Evolutionary conservation across 2,888 invertebrate species (phyloP), one percentile per base, ranked within the genome.

Genomic region (Buathra laborator): DNA sequence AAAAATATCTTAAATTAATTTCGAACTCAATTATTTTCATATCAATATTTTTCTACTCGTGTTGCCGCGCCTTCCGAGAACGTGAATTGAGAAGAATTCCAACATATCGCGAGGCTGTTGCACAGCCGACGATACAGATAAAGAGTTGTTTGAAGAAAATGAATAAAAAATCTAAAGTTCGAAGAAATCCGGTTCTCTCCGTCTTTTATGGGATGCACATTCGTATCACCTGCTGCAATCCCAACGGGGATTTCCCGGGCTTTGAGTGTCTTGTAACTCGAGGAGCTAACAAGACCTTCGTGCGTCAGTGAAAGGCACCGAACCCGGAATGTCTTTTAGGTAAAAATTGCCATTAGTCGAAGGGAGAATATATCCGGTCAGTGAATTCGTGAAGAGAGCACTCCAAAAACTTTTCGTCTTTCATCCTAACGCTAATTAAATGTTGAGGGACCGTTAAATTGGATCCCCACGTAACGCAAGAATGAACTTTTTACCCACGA

Each of bases 251-350:
- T 80, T 85, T 72, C 83, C 83, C 82, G 75, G 67, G 46, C 67
- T 67, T 51, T n/a, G 59, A 53, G 74, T 78, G 53, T 78, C 74
- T 74, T 72, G 71, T 64, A 81, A 77, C 68, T 64, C 83, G 68
- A 82, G 70, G 72, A 56, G 32, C 37, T 68, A 74, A 68, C 72
- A 68, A 75, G 77, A 70, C 75, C 37, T 53, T 51, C 67, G 79
- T 66, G 84, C 76, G 82, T 85, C 82, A 79, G 85, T 82, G 79
- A 85, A 85, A 85, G 82, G 81, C 83, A 29, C 32, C 44, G 56
- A 74, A 77, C 56, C 44, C 43, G 48, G 14, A 19, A 7, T 32
- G 16, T 14, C 48, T 67, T 84, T 64, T 68, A 32, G 62, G 53
- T 64, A 70, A 83, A 76, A 62, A 81, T 77, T 68, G 77, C 74